Evolutionary conservation across 2,113 vertebrate genomes (phyloP), one percentile per base, ranked within the genome.

Genomic region (Zosterops lateralis): DNA sequence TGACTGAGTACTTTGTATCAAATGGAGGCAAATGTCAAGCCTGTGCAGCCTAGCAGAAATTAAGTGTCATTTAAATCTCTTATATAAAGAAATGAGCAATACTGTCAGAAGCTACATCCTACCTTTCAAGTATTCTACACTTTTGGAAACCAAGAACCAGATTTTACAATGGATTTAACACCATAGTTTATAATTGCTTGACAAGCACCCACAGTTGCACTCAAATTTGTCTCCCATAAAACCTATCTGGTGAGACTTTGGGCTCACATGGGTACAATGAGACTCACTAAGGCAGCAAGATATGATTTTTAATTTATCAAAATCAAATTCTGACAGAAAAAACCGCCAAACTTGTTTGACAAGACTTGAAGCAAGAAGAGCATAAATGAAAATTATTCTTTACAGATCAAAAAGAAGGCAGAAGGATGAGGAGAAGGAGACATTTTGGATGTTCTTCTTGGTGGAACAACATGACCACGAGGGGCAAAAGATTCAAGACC

Each of bases 41-140:
- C 31, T 93, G 80, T 79, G 76, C 92, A 92, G 65, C 70, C 36
- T 73, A 84, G 73, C 44, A 95, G 86, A 93, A 95, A 84, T 45
- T 17, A 90, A 77, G 22, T 48, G 65, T 38, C 56, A 75, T 87
- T 96, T 89, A 90, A 93, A 90, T 89, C 28, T 38, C 48, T 78
- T 71, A 32, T 21, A 29, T 67, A 77, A 50, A 83, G 61, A 86
- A 84, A 93, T 45, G 36, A 90, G 48, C 48, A 81, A 68, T 68
- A 22, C 25, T 82, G 61, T 53, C 7, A 5, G 77, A 76, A 89
- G 40, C n/a, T 58, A 70, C 28, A 89, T 60, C 26, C 20, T 48
- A 44, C 53, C 48, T 95, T 89, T 86, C 61, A 90, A 89, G 24
- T 74, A 53, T 67, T 73, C 44, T 42, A 65, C 7, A 21, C 13